A percentile compares a stretch with the other conserved stretches of the same genome.
phyloP scores from a whole-genome alignment of 2,888 invertebrate genomes.

The Margaritifera margaritifera region DNA sequence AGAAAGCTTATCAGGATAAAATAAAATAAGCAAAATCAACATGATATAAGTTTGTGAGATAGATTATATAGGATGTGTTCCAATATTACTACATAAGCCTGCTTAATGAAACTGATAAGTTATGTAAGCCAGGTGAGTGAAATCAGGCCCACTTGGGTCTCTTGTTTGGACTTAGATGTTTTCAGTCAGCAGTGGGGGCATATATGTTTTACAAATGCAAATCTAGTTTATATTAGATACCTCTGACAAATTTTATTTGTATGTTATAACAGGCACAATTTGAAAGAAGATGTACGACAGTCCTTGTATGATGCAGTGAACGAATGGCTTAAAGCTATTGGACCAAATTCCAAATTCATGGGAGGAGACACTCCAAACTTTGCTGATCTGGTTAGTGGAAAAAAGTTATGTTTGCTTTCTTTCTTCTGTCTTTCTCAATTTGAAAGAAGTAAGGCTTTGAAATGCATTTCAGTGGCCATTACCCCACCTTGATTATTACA shows the following conservation, averaged over 20 bases:
- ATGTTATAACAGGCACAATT: conserved; percentile 78
- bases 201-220: neutral
- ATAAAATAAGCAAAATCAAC: no score
- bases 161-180: neutral
- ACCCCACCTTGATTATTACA: no score
- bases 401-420: no score
- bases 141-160: neutral
- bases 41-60: no score
- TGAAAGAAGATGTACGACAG: conserved; percentile 90
- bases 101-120: neutral
- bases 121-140: neutral
- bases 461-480: no score
- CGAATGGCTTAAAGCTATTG: conserved; percentile 82
- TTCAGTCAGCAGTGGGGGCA: neutral
- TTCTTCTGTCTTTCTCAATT: no score
- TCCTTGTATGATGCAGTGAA: conserved; percentile 93
- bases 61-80: no score
- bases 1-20: no score
- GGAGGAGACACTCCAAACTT: conserved; percentile 91
- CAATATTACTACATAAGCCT: no score
- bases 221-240: neutral
- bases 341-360: conserved; percentile 82
- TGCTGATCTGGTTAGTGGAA: conserved; percentile 82
- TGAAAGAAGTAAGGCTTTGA: no score
- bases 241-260: neutral